Evolutionary conservation across 2,888 invertebrate genomes (phyloP).

Genomic region (Eupelmus urozonus): DNA sequence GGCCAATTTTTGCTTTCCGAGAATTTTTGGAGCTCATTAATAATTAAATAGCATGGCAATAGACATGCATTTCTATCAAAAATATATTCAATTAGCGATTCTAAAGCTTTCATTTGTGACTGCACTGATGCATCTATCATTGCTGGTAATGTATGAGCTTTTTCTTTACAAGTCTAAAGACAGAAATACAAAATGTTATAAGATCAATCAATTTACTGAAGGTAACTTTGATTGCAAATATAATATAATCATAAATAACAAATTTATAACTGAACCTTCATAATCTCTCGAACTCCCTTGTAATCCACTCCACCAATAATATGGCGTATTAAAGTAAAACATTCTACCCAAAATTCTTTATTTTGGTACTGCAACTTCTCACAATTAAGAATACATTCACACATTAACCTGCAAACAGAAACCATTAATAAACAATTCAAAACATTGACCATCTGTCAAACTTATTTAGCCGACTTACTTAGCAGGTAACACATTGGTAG

Average conservation of each 20-base stretch:
- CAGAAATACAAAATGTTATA: no score
- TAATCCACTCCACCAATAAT: conserved; percentile 96
- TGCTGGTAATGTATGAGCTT: conserved; percentile 89
- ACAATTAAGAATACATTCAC: conserved; percentile 90
- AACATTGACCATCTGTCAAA: not conserved
- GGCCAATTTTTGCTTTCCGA: conserved; percentile 90
- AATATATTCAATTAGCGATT: conserved; percentile 91
- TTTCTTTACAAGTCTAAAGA: conserved; percentile 92
- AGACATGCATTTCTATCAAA: conserved; percentile 95
- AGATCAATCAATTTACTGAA: conserved; percentile 5
- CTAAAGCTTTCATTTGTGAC: conserved; percentile 89
- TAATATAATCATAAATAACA: not conserved
- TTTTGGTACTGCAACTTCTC: conserved; percentile 89
- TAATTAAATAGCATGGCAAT: conserved; percentile 95
- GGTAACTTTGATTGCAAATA: no score
- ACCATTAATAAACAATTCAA: no score
- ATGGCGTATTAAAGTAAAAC: conserved; percentile 89
- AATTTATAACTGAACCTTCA: conserved; percentile 82
- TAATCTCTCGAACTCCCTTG: conserved; percentile 94
- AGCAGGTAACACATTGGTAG: conserved; percentile 85
- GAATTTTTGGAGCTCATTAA: conserved; percentile 95
- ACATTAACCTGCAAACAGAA: conserved; percentile 88
- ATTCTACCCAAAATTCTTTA: conserved; percentile 93
- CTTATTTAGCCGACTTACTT: conserved; percentile 78
- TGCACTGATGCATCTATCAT: conserved; percentile 88